A percentile compares a stretch with the other conserved stretches of the same genome.
Conservation (phyloP, 2,113 vertebrate genomes). For the Crotalus tigris region DNA sequence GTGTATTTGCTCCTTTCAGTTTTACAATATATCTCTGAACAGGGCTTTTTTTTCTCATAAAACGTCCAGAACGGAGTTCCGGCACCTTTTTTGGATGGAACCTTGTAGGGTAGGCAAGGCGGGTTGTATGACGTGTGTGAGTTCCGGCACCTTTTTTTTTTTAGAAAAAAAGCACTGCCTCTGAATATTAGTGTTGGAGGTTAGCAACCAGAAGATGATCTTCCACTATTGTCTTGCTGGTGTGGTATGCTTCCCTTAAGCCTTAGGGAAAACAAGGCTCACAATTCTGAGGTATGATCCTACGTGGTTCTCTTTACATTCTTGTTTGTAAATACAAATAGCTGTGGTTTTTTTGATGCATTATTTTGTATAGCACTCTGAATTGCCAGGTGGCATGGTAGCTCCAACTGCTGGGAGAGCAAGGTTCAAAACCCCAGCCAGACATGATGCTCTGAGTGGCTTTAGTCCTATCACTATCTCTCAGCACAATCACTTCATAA, state of each 20-base stretch:
- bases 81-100: too few relatives aligned
- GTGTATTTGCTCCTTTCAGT: background rate
- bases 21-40: background rate
- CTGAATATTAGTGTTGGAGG: background rate
- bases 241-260: background rate
- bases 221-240: background rate
- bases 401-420: background rate
- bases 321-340: background rate
- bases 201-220: background rate
- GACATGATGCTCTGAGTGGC: background rate
- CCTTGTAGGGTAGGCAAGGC: too few relatives aligned
- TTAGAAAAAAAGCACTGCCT: background rate
- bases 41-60: too few relatives aligned
- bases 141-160: too few relatives aligned
- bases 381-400: background rate
- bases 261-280: background rate
- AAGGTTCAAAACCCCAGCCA: background rate
- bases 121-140: too few relatives aligned
- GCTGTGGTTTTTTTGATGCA: background rate
- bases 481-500: background rate
- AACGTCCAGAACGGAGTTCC: too few relatives aligned
- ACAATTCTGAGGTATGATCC: background rate
- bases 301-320: background rate
- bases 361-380: background rate
- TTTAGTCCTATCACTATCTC: background rate